These are phyloP conservation scores for Liparis tanakae DNA, from an alignment of 2,797 vertebrate species.

Conservation along the genomic window DNA sequence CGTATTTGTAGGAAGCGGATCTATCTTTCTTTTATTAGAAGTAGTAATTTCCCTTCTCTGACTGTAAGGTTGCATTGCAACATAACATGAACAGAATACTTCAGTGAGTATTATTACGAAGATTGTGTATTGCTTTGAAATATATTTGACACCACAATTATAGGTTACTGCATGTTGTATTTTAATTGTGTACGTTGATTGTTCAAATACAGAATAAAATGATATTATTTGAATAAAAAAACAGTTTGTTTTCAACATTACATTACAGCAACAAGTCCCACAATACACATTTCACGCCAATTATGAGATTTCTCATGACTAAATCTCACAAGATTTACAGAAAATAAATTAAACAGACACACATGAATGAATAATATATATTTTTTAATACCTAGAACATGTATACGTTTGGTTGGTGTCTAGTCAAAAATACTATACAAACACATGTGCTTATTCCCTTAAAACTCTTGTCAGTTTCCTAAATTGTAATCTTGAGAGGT, in stretches of 20 bases:
- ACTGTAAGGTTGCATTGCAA: background rate
- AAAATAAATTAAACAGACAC: background rate
- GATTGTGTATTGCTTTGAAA: background rate
- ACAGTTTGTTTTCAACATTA: background rate
- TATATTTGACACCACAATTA: background rate
- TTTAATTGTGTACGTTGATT: background rate
- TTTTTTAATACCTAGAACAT: background rate
- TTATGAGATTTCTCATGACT: background rate
- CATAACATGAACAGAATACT: background rate
- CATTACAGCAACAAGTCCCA: background rate
- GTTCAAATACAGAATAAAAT: slow-evolving; percentile 19
- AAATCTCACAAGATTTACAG: background rate
- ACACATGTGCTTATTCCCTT: background rate
- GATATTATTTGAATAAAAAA: background rate
- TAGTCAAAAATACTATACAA: background rate
- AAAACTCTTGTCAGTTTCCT: background rate
- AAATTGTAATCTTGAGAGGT: background rate
- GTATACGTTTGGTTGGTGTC: background rate
- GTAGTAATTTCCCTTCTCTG: background rate
- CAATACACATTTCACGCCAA: background rate
- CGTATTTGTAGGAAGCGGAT: slow-evolving; percentile 1
- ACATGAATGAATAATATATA: background rate
- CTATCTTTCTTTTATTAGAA: background rate
- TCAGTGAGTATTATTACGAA: background rate
- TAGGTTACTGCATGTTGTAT: background rate